Evolutionary conservation across 2,888 invertebrate genomes (phyloP).

Genomic region (Sisyra terminalis): DNA sequence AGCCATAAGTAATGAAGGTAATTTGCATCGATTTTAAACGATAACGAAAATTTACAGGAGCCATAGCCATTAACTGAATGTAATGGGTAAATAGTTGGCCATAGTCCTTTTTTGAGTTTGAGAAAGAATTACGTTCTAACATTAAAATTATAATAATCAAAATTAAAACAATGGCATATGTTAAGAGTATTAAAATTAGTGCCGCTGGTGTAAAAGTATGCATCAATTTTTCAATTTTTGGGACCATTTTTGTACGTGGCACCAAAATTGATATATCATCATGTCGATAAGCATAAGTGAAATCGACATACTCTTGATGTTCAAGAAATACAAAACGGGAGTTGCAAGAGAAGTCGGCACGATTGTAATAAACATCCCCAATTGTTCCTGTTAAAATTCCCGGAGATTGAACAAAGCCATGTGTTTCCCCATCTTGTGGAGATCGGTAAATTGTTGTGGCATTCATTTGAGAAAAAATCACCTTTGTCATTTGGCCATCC

Average conservation of each 20-base stretch:
- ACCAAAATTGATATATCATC: conserved; percentile 10
- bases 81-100: no score
- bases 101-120: no score
- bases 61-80: no score
- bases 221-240: conserved; percentile 8
- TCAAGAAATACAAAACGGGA: conserved; percentile 33
- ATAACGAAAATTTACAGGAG: no score
- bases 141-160: background rate
- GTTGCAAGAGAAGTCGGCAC: conserved; percentile 33
- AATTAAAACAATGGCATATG: background rate
- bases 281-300: conserved; percentile 29
- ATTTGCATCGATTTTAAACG: no score
- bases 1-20: no score
- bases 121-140: no score
- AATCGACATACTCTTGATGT: conserved; percentile 33
- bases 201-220: conserved; percentile 2
- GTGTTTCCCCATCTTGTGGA: background rate
- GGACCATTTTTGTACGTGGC: conserved; percentile 5
- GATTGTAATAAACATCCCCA: conserved; percentile 19
- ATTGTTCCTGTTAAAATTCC: background rate
- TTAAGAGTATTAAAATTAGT: background rate
- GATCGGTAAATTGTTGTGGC: background rate
- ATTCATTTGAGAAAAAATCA: background rate
- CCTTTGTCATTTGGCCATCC: background rate
- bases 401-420: background rate